Conservation (phyloP, 2,888 invertebrate genomes). For the Hypolimnas misippus region DNA sequence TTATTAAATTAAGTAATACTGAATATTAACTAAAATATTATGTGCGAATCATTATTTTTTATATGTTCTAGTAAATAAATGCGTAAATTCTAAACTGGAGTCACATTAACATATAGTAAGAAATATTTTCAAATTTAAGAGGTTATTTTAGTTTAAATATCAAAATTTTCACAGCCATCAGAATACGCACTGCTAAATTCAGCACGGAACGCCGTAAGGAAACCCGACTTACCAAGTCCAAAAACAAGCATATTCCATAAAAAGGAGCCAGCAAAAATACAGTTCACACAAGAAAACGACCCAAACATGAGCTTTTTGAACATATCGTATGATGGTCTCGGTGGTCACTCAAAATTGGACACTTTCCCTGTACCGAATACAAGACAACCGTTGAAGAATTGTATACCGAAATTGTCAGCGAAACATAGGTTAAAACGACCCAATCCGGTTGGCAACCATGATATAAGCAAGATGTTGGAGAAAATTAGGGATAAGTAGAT, state of each 20-base stretch:
- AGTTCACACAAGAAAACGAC: constrained; percentile 46
- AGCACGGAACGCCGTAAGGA: constrained; percentile 49
- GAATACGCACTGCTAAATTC: constrained; percentile 60
- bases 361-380: constrained; percentile 66
- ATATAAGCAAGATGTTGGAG: constrained; percentile 60
- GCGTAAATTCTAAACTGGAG: too few species aligned
- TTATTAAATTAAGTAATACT: too few species aligned
- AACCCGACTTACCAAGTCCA: constrained; percentile 33
- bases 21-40: too few species aligned
- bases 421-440: constrained; percentile 66
- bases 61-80: too few species aligned
- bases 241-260: constrained; percentile 62
- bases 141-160: background rate
- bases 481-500: constrained; percentile 42
- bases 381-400: constrained; percentile 48
- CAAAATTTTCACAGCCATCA: constrained; percentile 58
- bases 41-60: too few species aligned
- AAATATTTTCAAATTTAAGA: too few species aligned
- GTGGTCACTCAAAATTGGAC: constrained; percentile 82
- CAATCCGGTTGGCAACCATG: constrained; percentile 52
- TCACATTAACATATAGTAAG: too few species aligned
- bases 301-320: constrained; percentile 46
- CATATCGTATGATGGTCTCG: constrained; percentile 79
- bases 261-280: constrained; percentile 54
- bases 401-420: constrained; percentile 58